phyloP scores from a whole-genome alignment of 2,888 invertebrate species.

The Alentia gelatinosa region DNA sequence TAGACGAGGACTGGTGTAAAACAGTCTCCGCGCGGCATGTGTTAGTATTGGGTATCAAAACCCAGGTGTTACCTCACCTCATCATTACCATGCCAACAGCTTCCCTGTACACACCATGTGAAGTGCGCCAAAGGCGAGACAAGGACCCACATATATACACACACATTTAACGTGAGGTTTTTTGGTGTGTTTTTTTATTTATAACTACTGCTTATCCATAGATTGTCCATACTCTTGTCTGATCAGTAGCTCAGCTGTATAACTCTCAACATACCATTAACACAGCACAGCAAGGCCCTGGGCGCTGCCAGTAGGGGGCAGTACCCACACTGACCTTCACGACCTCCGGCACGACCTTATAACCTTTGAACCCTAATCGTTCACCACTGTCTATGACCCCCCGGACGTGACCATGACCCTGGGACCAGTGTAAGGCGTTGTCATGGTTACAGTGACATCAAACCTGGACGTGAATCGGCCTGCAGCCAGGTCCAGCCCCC shows the following conservation, averaged over 20 bases:
- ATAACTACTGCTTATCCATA: too few species aligned
- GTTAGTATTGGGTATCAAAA: too few species aligned
- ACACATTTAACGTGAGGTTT: too few species aligned
- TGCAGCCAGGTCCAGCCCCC: neutral
- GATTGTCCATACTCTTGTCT: too few species aligned
- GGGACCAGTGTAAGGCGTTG: neutral
- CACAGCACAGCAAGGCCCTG: neutral
- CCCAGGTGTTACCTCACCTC: too few species aligned
- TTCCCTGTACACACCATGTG: too few species aligned
- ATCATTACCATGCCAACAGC: too few species aligned
- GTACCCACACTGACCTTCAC: neutral
- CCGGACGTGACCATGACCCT: neutral
- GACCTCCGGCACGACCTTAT: neutral
- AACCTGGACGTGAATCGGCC: neutral
- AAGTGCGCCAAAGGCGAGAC: too few species aligned
- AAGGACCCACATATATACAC: too few species aligned
- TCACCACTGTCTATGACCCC: neutral
- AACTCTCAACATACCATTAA: neutral
- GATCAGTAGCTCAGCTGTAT: neutral
- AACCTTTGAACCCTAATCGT: neutral
- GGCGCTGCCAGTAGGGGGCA: neutral
- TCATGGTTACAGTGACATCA: slow-evolving; percentile 1
- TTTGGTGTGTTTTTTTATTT: too few species aligned
- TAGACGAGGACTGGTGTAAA: too few species aligned
- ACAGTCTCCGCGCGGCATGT: too few species aligned